A percentile compares a stretch with the other conserved stretches of the same genome.
Conservation (phyloP, 2,113 vertebrate species). For the Saguinus midas region DNA sequence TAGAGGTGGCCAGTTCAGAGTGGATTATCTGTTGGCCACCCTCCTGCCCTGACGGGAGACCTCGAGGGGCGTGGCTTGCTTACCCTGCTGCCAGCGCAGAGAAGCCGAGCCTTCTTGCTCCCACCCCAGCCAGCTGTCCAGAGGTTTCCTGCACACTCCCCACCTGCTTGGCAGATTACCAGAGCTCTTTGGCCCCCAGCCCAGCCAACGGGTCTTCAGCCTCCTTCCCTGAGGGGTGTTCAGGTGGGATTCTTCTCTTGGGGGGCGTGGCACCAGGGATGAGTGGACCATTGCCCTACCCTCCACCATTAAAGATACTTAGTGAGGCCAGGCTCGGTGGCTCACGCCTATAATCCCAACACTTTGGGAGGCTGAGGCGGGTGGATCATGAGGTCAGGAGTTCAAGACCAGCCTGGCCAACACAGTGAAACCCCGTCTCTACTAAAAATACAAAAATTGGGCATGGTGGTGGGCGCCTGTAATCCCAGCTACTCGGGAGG, state of each 20-base stretch:
- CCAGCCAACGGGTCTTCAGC: not conserved
- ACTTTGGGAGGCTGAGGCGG: too few species aligned
- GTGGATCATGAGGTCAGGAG: too few species aligned
- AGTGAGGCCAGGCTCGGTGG: not conserved
- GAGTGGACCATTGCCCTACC: not conserved
- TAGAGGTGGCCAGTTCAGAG: not conserved
- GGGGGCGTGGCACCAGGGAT: not conserved
- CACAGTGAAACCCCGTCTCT: too few species aligned
- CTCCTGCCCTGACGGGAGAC: not conserved
- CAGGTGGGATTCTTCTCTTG: not conserved
- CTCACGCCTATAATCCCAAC: too few species aligned
- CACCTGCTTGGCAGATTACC: not conserved
- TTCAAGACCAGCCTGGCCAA: too few species aligned
- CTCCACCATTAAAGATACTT: not conserved
- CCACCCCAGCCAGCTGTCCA: not conserved
- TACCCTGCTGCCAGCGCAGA: not conserved
- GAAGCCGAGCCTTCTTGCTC: not conserved
- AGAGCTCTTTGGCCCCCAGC: not conserved
- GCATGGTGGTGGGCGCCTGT: too few species aligned
- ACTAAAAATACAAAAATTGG: too few species aligned
- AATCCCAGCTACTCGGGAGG: too few species aligned
- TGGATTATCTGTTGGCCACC: not conserved
- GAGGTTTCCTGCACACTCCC: not conserved
- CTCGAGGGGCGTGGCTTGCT: not conserved
- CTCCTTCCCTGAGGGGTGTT: not conserved